phyloP scores from a whole-genome alignment of 2,797 vertebrate genomes.

The Erethizon dorsatum region DNA sequence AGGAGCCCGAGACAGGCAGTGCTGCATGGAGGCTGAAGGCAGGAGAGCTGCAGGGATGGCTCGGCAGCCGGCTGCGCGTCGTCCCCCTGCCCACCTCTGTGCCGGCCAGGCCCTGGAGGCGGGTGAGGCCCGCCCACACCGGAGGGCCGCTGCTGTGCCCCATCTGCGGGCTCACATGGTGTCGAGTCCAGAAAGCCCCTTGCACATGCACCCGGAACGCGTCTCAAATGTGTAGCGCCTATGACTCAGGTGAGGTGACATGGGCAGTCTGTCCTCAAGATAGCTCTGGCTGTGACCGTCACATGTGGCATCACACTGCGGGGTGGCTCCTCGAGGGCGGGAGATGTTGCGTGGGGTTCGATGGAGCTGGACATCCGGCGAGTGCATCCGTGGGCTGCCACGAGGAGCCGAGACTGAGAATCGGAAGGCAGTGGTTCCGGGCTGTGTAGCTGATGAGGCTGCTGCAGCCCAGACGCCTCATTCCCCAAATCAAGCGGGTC shows the following conservation, averaged over 20 bases:
- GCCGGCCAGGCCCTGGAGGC: rapidly evolving
- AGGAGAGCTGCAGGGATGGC: not conserved
- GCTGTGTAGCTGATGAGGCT: rapidly evolving
- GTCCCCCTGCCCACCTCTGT: no score
- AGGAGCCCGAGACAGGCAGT: not conserved
- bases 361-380: not conserved
- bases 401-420: not conserved
- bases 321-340: no score
- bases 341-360: rapidly evolving
- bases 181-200: not conserved
- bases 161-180: not conserved
- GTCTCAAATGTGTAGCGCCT: not conserved
- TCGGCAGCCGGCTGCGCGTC: not conserved
- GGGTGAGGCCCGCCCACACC: no score
- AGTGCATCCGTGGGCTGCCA: not conserved
- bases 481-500: not conserved
- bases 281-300: not conserved
- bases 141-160: not conserved
- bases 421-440: not conserved
- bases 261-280: rapidly evolving
- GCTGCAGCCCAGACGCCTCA: rapidly evolving
- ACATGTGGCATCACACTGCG: rapidly evolving
- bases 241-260: not conserved
- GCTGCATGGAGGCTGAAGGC: not conserved
- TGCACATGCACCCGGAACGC: not conserved